These are phyloP conservation scores for Myotis findleyi DNA, from an alignment of 2,797 vertebrate genomes.

Conservation along the genomic window DNA sequence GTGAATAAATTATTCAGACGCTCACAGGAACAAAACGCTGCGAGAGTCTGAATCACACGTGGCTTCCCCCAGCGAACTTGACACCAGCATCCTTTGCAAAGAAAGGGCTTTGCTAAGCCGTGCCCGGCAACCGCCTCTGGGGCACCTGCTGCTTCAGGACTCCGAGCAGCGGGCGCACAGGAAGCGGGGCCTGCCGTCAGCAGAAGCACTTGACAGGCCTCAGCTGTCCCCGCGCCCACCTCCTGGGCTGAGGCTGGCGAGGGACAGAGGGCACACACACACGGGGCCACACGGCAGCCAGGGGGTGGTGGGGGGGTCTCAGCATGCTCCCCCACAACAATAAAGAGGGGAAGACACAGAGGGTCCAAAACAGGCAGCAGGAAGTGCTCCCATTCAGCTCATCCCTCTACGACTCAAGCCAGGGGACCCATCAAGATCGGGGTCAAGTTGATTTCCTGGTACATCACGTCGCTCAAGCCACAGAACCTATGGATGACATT, in stretches of 20 bases:
- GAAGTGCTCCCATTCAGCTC: not conserved
- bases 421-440: not conserved
- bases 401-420: not conserved
- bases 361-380: not conserved
- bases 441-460: no score
- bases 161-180: not conserved
- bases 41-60: not conserved
- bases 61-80: not conserved
- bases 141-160: not conserved
- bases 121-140: not conserved
- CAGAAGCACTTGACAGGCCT: not conserved
- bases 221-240: not conserved
- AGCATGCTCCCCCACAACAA: not conserved
- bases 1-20: conserved; percentile 40
- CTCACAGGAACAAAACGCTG: conserved; percentile 5
- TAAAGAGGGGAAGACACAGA: not conserved
- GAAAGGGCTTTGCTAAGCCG: conserved; percentile 5
- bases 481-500: no score
- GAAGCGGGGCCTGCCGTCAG: not conserved
- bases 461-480: no score
- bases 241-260: not conserved
- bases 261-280: not conserved
- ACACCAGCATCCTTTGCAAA: not conserved
- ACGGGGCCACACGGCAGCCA: not conserved
- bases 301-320: not conserved